Percentiles rank a stretch among this genome's conserved stretches.
Evolutionary conservation across 2,797 vertebrate species (phyloP).

Genomic region (Psittacula derbiana): DNA sequence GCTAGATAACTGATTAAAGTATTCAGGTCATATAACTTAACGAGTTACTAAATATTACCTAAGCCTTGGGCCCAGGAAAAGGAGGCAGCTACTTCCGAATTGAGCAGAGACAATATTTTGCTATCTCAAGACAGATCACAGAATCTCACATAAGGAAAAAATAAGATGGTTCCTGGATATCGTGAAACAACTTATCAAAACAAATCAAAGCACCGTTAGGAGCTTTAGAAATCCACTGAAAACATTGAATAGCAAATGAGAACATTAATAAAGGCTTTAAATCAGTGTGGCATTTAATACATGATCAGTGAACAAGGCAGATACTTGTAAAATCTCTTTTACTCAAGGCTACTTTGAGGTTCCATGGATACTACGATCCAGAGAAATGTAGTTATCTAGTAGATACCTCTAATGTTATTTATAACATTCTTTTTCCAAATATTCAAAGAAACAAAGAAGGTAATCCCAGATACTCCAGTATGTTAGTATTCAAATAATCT

Average conservation of each 20-base stretch:
- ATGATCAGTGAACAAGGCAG: background rate
- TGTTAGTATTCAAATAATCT: background rate
- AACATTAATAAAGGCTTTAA: background rate
- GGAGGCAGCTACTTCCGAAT: background rate
- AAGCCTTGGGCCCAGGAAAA: background rate
- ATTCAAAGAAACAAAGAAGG: background rate
- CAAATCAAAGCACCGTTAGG: background rate
- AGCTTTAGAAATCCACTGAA: background rate
- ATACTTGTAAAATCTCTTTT: background rate
- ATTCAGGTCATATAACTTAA: background rate
- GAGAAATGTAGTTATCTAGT: background rate
- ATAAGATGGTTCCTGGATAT: background rate
- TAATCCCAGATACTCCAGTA: background rate
- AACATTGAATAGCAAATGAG: background rate
- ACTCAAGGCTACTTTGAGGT: background rate
- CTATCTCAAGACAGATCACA: background rate
- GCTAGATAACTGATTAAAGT: background rate
- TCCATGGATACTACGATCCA: background rate
- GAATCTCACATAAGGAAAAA: background rate
- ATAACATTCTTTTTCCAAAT: background rate
- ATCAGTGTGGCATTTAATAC: background rate
- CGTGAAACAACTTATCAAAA: background rate
- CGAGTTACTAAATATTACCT: background rate
- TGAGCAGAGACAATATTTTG: background rate
- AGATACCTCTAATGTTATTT: background rate